Conservation (phyloP, 1,140 invertebrate species). For the Myzus persicae region DNA sequence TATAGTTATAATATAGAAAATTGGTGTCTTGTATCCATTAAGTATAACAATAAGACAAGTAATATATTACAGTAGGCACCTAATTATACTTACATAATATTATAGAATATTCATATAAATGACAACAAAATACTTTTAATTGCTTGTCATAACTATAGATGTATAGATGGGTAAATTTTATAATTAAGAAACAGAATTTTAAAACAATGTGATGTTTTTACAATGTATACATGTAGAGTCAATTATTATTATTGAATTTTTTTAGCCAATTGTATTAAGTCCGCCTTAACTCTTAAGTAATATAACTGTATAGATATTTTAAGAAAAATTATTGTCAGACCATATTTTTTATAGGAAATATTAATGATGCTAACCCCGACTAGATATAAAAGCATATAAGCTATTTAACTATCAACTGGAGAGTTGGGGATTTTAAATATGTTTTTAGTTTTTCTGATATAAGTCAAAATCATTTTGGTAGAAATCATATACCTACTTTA, state of each 20-base stretch:
- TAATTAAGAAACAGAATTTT: neutral
- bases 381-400: neutral
- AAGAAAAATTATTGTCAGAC: neutral
- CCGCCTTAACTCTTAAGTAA: neutral
- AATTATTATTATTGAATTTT: constrained; percentile 35
- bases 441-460: neutral
- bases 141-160: neutral
- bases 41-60: neutral
- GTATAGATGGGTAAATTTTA: neutral
- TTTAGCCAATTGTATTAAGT: neutral
- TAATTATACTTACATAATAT: neutral
- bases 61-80: neutral
- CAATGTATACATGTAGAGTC: neutral
- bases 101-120: neutral
- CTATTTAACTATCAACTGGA: neutral
- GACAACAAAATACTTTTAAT: neutral
- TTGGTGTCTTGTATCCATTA: neutral
- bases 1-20: neutral
- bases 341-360: neutral
- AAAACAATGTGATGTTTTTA: neutral
- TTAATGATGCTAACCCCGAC: neutral
- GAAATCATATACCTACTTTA: too few species aligned
- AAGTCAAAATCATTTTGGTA: neutral
- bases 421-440: neutral
- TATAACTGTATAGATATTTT: neutral